A percentile compares a stretch with the other conserved stretches of the same genome.
Conservation (phyloP, 2,797 vertebrate species). For the Gymnothorax reevesii region DNA sequence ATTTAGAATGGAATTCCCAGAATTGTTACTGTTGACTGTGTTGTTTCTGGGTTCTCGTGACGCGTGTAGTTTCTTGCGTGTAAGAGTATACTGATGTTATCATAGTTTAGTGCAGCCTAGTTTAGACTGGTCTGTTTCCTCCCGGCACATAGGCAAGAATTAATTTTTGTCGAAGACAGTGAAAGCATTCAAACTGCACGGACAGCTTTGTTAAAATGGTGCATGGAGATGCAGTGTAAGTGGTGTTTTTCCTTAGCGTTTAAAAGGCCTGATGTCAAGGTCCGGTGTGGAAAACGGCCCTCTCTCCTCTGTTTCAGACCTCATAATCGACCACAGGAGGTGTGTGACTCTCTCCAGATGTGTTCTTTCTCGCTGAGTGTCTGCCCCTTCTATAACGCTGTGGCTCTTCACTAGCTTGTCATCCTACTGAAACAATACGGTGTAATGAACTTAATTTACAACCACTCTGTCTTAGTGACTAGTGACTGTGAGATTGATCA, state of each 20-base stretch:
- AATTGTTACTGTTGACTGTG: not conserved
- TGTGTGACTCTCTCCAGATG: not conserved
- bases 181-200: constrained; percentile 35
- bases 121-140: constrained; percentile 8
- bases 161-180: not conserved
- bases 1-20: not conserved
- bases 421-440: not conserved
- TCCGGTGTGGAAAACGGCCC: constrained; percentile 45
- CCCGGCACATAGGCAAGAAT: not conserved
- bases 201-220: constrained; percentile 25
- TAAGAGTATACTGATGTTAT: not conserved
- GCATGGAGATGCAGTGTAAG: constrained; percentile 34
- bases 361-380: not conserved
- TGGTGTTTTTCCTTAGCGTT: constrained; percentile 51
- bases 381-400: not conserved
- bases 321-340: constrained; percentile 6
- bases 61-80: not conserved
- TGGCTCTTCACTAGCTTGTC: constrained; percentile 32
- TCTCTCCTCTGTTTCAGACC: constrained; percentile 34
- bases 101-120: constrained; percentile 12
- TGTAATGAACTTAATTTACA: not conserved
- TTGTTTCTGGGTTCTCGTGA: not conserved
- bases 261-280: constrained; percentile 45
- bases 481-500: not conserved
- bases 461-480: not conserved